Base-by-base conservation (phyloP, 2,888 invertebrate genomes). In the Erpobdella octoculata region DNA sequence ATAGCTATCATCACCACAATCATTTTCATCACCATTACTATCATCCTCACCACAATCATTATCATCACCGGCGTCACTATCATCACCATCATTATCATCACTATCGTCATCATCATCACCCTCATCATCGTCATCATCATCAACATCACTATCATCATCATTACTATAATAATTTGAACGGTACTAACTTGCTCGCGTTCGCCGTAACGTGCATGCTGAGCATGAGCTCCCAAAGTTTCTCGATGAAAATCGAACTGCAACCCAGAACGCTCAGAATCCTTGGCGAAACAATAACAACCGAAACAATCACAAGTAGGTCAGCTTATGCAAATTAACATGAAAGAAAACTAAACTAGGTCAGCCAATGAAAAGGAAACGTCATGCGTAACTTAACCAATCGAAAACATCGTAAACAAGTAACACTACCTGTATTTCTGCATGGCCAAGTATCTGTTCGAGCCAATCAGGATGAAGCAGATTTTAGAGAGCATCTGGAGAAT, bases 381-480 rank as follows among this genome's bases (percentile, higher is more conserved):
- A 25, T 48, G 5, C 3, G 18, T 48, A 48, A 6, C 12, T 3
- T 48, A 48, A 48, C 5, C 25, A 21, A 48, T 48, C 25, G n/a
- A 53, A 53, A 1, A 53, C 21, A 65, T 8, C 5, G 21, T 3
- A n/a, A 35, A 31, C n/a, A 5, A 3, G 25, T 25, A 0, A 67
- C n/a, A 4, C 12, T 15, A 67, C 91, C 91, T 90, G 84, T 90
- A 91, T 80, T 90, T 91, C 81, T 91, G 91, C 76, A 92, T 87
- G 0, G 92, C 90, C 81, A 90, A 9, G 33, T 35, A 33, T 80
- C 89, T 89, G 80, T 91, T 89, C 77, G 90, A 89, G 76, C 91
- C 86, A 80, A 93, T 85, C 67, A 93, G 85, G 83, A 91, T 89
- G 83, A 93, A 91, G 79, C 92, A 92, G 70, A 93, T 87, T 80